These are phyloP conservation scores for Anticlea derivata DNA, from an alignment of 2,888 invertebrate genomes.

Conservation along the genomic window DNA sequence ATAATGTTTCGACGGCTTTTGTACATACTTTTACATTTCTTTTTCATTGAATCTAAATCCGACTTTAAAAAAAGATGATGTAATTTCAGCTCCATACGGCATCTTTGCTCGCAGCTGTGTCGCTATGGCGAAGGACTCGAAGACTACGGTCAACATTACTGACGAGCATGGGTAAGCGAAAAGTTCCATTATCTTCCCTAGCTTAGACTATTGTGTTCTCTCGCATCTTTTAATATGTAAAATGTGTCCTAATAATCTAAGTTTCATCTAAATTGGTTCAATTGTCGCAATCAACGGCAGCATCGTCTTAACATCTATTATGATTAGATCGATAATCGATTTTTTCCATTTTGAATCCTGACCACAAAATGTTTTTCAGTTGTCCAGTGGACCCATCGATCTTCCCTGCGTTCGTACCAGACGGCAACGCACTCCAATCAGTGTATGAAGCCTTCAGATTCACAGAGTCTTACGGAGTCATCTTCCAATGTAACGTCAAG, in stretches of 20 bases:
- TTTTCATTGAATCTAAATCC: conserved; percentile 8
- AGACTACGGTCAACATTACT: conserved; percentile 97
- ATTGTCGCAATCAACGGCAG: too few relatives aligned
- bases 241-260: too few relatives aligned
- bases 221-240: too few relatives aligned
- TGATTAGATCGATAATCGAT: too few relatives aligned
- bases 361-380: conserved; percentile 60
- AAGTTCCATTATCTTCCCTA: background rate
- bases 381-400: conserved; percentile 97
- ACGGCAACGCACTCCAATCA: conserved; percentile 95
- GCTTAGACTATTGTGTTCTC: too few relatives aligned
- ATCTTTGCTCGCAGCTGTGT: conserved; percentile 98
- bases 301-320: too few relatives aligned
- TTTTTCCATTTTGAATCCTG: too few relatives aligned
- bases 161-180: conserved; percentile 93
- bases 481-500: conserved; percentile 98
- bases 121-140: conserved; percentile 98
- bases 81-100: conserved; percentile 93
- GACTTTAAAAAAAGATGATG: conserved; percentile 18
- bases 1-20: conserved; percentile 22
- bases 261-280: too few relatives aligned
- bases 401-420: conserved; percentile 96
- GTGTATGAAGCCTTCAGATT: conserved; percentile 97
- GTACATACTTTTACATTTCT: conserved; percentile 21
- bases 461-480: conserved; percentile 97